Base-by-base conservation (phyloP, 92 coral and sea anemone species). In the Heteractis magnifica region DNA sequence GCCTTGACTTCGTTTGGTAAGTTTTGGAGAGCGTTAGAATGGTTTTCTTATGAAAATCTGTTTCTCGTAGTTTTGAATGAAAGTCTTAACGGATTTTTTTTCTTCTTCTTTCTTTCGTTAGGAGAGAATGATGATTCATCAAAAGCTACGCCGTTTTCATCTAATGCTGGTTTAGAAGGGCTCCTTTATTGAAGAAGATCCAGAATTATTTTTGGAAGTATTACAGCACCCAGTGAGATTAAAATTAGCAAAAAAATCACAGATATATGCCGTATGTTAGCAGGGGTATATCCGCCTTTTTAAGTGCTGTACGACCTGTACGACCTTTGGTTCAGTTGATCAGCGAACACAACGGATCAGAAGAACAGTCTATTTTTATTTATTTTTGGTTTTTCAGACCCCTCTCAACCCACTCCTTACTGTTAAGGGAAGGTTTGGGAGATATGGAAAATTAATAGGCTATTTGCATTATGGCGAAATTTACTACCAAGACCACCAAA, bases 1-100 rank as follows among this genome's bases (percentile, higher is more conserved):
- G 94, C 98, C 12, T 82, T 95, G 8, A 86, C 98, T n/a, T 89
- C 93, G 51, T 91, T 95, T 65, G 98, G 98, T 95, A 72, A 88
- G 98, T 76, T 15, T 6, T 6, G 81, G 16, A 13, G 5, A 10
- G 3, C 14, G 21, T 12, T 62, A 18, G 12, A 18, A n/a, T 62
- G 21, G 70, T 62, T 62, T 62, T 62, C 8, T n/a, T 34, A 34
- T 34, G 44, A 34, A 34, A 34, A 34, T 58, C 16, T 58, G n/a
- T 58, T 13, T 58, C 8, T 58, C 13, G n/a, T 12, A 12, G 13
- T 12, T 58, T 58, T 4, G 16, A 4, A 58, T 15, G 64, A 11
- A 58, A 14, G 15, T 58, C 16, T 6, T 12, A 58, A 12, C 64
- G 16, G 6, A 62, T 62, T 78, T 8, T 78, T 6, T 14, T 56